Conservation (phyloP, 1,140 invertebrate species). For the Sarcophaga peregrina region DNA sequence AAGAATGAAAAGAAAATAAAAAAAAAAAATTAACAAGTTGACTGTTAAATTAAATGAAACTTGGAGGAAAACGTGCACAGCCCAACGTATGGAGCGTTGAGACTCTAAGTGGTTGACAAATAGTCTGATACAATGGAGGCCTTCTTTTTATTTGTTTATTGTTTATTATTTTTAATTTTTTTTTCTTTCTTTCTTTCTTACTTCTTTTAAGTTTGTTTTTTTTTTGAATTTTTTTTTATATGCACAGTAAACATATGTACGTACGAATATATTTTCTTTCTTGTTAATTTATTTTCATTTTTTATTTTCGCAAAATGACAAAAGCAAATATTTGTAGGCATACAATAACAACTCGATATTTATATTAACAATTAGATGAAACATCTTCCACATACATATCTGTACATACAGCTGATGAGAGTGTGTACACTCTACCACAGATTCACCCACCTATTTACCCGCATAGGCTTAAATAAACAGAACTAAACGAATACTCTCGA, state of each 20-base stretch:
- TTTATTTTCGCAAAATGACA: constrained; percentile 31
- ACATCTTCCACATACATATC: constrained; percentile 15
- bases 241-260: too few relatives aligned
- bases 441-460: not conserved
- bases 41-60: constrained; percentile 39
- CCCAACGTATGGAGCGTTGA: constrained; percentile 31
- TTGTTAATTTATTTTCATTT: not conserved
- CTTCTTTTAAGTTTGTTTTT: not conserved
- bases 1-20: not conserved
- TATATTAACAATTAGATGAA: constrained; percentile 40
- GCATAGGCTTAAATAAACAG: not conserved
- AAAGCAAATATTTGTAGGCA: constrained; percentile 34
- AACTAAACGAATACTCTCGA: not conserved
- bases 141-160: constrained; percentile 30
- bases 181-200: too few relatives aligned
- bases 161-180: constrained; percentile 31
- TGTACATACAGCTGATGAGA: too few relatives aligned
- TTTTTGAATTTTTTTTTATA: constrained; percentile 23
- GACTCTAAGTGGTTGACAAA: constrained; percentile 38
- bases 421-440: not conserved
- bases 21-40: constrained; percentile 31
- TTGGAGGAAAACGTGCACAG: constrained; percentile 34
- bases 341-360: constrained; percentile 29
- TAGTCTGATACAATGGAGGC: constrained; percentile 34
- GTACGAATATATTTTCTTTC: not conserved